Percentiles rank a stretch among this genome's conserved stretches.
Evolutionary conservation across 1,140 invertebrate species (phyloP).

Genomic region (Copidosoma floridanum): DNA sequence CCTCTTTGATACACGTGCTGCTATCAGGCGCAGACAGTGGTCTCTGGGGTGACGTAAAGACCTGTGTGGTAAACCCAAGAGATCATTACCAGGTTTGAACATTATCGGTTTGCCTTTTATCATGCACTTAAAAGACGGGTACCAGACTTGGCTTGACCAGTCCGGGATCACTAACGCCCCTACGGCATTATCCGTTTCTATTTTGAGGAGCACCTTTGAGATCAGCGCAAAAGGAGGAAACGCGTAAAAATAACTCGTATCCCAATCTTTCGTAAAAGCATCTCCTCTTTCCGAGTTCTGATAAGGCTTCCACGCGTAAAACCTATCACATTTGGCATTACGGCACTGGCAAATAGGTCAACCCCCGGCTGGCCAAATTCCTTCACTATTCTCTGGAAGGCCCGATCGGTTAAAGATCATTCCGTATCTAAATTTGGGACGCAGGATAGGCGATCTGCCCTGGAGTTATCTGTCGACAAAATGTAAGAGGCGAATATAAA

Average conservation of each 20-base stretch:
- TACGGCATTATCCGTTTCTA: no score
- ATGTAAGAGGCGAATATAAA: background rate
- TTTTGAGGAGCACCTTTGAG: constrained; percentile 16
- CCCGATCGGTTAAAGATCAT: background rate
- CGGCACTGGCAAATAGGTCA: constrained; percentile 18
- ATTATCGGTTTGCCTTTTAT: no score
- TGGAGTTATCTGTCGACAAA: background rate
- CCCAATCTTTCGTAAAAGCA: constrained; percentile 20
- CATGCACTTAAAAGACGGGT: no score
- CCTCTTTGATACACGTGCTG: no score
- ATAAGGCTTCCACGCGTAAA: constrained; percentile 8
- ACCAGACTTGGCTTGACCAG: no score
- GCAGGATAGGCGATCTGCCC: background rate
- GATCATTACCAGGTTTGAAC: no score
- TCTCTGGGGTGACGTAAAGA: no score
- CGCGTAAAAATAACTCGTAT: constrained; percentile 11
- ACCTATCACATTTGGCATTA: constrained; percentile 18
- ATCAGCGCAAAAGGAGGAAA: constrained; percentile 25
- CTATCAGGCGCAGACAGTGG: no score
- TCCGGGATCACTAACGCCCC: no score
- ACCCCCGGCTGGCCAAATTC: background rate
- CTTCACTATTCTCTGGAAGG: background rate
- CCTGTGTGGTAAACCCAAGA: no score
- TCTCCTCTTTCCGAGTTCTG: constrained; percentile 8
- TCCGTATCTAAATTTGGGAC: background rate